Evolutionary conservation across 53 echinoderm and acorn worm species (phyloP).

Genomic region (Holothuria scabra): DNA sequence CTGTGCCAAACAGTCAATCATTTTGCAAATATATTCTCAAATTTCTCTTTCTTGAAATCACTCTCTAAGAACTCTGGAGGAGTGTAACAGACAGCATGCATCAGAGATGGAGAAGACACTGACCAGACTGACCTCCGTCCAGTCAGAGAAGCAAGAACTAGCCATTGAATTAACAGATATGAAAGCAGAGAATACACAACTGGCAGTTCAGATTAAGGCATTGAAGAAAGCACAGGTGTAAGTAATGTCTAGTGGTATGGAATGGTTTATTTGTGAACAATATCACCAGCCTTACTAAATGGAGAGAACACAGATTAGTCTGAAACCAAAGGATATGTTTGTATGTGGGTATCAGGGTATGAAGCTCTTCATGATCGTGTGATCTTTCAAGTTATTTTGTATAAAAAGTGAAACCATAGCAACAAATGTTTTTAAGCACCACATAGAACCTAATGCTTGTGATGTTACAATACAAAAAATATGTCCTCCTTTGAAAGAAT

Average conservation of each 20-base stretch:
- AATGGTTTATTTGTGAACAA: too few species aligned
- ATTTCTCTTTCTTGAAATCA: background rate
- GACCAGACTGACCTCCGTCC: slow-evolving; percentile 72
- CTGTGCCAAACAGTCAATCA: background rate
- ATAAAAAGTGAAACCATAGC: too few species aligned
- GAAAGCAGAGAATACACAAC: slow-evolving; percentile 79
- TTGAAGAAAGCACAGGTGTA: slow-evolving; percentile 83
- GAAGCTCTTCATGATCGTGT: too few species aligned
- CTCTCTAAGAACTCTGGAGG: slow-evolving; percentile 70
- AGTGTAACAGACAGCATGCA: slow-evolving; percentile 62
- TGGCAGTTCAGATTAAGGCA: slow-evolving; percentile 84
- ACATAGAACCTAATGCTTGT: too few species aligned
- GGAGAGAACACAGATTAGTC: too few species aligned
- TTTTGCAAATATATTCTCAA: background rate
- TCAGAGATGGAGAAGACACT: slow-evolving; percentile 75
- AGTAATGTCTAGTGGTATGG: background rate
- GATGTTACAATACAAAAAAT: too few species aligned
- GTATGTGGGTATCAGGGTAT: too few species aligned
- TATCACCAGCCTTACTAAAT: too few species aligned
- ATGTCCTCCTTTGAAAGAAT: too few species aligned
- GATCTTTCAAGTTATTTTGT: too few species aligned
- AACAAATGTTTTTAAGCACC: too few species aligned
- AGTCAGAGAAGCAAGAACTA: slow-evolving; percentile 84
- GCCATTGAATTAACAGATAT: slow-evolving; percentile 72
- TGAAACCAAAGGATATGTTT: too few species aligned